Percentiles rank a stretch among this genome's conserved stretches.
Conservation (phyloP, 92 coral and sea anemone species). For the Phenganax marumi region DNA sequence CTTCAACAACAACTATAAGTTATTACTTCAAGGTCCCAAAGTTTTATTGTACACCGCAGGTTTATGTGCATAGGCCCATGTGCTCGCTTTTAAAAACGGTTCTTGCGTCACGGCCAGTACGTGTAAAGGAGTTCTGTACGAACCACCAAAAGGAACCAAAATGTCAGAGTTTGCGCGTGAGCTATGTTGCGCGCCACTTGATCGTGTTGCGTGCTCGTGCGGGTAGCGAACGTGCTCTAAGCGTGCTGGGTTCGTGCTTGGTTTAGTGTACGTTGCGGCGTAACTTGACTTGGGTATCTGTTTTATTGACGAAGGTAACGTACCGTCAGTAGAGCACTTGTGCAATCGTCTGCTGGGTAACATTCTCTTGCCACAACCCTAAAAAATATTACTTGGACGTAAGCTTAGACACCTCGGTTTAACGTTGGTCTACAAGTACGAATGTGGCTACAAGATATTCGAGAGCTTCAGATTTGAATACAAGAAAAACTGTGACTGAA, state of each 20-base stretch:
- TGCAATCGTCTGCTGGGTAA: slow-evolving; percentile 65
- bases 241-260: slow-evolving; percentile 53
- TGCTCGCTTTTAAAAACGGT: slow-evolving; percentile 76
- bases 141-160: slow-evolving; percentile 60
- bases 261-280: slow-evolving; percentile 61
- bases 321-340: slow-evolving; percentile 72
- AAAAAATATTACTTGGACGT: neutral
- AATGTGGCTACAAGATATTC: too few relatives aligned
- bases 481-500: too few relatives aligned
- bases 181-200: slow-evolving; percentile 60
- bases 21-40: slow-evolving; percentile 19
- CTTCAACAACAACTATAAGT: neutral
- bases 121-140: slow-evolving; percentile 78
- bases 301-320: slow-evolving; percentile 66
- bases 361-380: slow-evolving; percentile 86
- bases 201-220: slow-evolving; percentile 63
- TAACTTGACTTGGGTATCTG: slow-evolving; percentile 69
- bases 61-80: slow-evolving; percentile 84
- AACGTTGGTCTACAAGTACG: too few relatives aligned
- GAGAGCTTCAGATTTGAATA: too few relatives aligned
- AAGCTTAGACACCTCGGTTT: neutral
- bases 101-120: slow-evolving; percentile 80
- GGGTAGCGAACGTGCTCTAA: slow-evolving; percentile 67
- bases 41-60: slow-evolving; percentile 58
- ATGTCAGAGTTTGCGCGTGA: slow-evolving; percentile 69